phyloP scores from a whole-genome alignment of 2,797 vertebrate species.

The Pampus argenteus region DNA sequence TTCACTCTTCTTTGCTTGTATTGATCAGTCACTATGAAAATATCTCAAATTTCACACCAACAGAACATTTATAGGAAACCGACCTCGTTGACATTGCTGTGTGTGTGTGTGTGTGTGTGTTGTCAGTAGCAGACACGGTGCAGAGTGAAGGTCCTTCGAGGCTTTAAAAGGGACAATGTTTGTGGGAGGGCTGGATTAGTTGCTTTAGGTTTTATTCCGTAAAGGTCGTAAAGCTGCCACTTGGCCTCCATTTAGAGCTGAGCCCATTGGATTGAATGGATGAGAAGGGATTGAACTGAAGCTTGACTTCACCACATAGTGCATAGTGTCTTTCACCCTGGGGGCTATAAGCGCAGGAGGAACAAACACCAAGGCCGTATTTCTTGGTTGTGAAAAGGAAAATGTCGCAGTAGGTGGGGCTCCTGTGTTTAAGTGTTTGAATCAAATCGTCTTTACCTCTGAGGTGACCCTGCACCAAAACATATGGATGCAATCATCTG shows the following conservation, averaged over 20 bases:
- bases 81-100: constrained; percentile 40
- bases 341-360: constrained; percentile 31
- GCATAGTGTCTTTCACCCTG: constrained; percentile 23
- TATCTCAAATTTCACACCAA: constrained; percentile 47
- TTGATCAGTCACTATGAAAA: constrained; percentile 7
- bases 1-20: not conserved
- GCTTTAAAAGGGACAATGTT: constrained; percentile 56
- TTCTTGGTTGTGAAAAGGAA: constrained; percentile 34
- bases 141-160: constrained; percentile 42
- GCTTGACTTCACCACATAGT: constrained; percentile 32
- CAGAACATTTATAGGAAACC: constrained; percentile 31
- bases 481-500: constrained; percentile 37
- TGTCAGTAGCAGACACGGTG: constrained; percentile 27
- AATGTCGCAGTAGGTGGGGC: constrained; percentile 18
- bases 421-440: constrained; percentile 28
- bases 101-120: not conserved
- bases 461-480: constrained; percentile 22
- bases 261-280: constrained; percentile 48
- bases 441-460: constrained; percentile 14
- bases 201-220: constrained; percentile 71
- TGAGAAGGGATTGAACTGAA: constrained; percentile 42
- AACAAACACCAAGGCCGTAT: constrained; percentile 40
- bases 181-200: constrained; percentile 74
- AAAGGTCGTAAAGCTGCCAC: constrained; percentile 82
- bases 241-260: constrained; percentile 59